Base-by-base conservation (phyloP, 2,797 vertebrate species). In the Allenopithecus nigroviridis region DNA sequence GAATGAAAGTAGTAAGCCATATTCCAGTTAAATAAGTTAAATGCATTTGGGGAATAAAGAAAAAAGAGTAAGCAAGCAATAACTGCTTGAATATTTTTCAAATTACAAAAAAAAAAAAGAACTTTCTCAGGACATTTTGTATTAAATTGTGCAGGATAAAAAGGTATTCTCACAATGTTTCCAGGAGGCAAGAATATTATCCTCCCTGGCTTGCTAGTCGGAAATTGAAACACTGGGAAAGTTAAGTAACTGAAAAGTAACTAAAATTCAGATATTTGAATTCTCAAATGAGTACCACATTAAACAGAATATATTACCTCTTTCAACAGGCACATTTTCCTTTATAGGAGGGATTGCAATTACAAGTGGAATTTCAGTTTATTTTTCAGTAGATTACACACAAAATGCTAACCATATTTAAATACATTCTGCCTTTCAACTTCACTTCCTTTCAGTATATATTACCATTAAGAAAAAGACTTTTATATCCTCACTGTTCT, bases 391-490 rank as follows among this genome's bases (percentile, higher is more conserved):
- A 92, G 84, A 89, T 93, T 48, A 59, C 59, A 93, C 16, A 68
- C 68, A 91, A 83, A 93, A 90, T 74, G 57, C 76, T 84, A 88
- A 90, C n/a, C 50, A 68, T 70, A 80, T 43, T 95, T 90, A 95
- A 96, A 96, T 94, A 59, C n/a, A 59, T 83, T 84, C 86, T 95
- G 50, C 28, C 59, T 95, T 94, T 93, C 70, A 94, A 88, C 33
- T 50, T 87, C 76, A 79, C 21, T 97, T 96, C 59, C 59, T 86
- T 88, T 93, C 41, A 84, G 55, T 76, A 30, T 14, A 39, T 74
- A 59, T 41, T 74, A 93, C 83, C 89, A 76, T 84, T 84, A 86
- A 94, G 68, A 53, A 84, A 72, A 72, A 39, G 68, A 39, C 68
- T 72, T 97, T 36, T 26, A 85, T 88, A 89, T 81, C 70, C 59